Evolutionary conservation across 2,797 vertebrate species (phyloP).

Genomic region (Muscicapa comitata): DNA sequence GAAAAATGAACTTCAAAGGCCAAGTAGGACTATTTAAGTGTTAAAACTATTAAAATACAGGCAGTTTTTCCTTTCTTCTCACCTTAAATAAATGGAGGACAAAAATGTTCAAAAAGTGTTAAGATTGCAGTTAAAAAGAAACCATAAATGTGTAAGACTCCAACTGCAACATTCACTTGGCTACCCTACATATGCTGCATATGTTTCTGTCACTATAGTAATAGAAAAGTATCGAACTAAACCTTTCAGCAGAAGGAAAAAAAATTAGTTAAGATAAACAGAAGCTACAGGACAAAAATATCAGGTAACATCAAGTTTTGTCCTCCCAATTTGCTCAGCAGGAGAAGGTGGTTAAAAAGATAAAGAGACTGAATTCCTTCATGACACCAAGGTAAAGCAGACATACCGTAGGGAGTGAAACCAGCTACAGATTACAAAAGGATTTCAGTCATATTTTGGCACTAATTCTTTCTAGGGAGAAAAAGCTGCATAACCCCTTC

Average conservation of each 20-base stretch:
- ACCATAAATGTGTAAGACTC: not conserved
- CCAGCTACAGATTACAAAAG: not conserved
- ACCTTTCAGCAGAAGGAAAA: not conserved
- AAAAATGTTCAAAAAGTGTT: slow-evolving; percentile 37
- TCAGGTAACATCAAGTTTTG: not conserved
- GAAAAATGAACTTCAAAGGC: slow-evolving; percentile 45
- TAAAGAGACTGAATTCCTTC: not conserved
- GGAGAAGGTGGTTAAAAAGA: not conserved
- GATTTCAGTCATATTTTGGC: not conserved
- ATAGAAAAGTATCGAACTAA: slow-evolving; percentile 22
- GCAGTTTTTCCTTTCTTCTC: slow-evolving; percentile 21
- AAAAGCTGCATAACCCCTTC: not conserved
- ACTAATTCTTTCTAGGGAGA: not conserved
- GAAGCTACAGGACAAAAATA: not conserved
- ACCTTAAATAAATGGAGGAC: not conserved
- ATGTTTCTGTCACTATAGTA: slow-evolving; percentile 20
- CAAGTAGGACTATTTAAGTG: slow-evolving; percentile 6
- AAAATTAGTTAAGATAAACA: not conserved
- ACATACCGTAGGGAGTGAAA: not conserved
- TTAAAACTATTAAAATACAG: slow-evolving; percentile 37
- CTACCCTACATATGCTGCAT: slow-evolving; percentile 6
- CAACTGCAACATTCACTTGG: slow-evolving; percentile 52
- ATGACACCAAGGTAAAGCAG: not conserved
- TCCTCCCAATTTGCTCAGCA: not conserved
- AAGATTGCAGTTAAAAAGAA: slow-evolving; percentile 29